Evolutionary conservation across 92 coral and sea anemone genomes (phyloP).

Genomic region (Palythoa grandis): DNA sequence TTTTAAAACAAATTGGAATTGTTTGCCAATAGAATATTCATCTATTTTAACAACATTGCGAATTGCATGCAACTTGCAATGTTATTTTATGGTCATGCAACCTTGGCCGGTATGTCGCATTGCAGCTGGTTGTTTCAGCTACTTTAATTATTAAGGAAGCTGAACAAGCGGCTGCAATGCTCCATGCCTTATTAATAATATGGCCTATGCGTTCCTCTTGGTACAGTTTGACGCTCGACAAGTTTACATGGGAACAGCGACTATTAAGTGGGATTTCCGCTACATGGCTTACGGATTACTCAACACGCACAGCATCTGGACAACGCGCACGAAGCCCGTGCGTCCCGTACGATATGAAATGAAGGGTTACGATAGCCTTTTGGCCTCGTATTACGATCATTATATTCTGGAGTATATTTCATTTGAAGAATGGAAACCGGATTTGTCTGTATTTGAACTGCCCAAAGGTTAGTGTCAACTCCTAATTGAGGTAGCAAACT

Average conservation of each 20-base stretch:
- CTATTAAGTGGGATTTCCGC: conserved; percentile 87
- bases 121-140: too few relatives aligned
- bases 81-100: too few relatives aligned
- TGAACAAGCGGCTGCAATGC: too few relatives aligned
- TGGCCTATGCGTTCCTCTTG: too few relatives aligned
- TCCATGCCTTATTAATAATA: too few relatives aligned
- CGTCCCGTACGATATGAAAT: conserved; percentile 96
- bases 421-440: conserved; percentile 96
- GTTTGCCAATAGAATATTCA: too few relatives aligned
- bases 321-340: conserved; percentile 77
- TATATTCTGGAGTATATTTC: conserved; percentile 92
- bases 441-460: conserved; percentile 74
- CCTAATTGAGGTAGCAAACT: too few relatives aligned
- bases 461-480: conserved; percentile 74
- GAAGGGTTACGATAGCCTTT: conserved; percentile 95
- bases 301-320: conserved; percentile 84
- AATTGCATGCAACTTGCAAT: too few relatives aligned
- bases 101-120: too few relatives aligned
- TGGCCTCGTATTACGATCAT: conserved; percentile 91
- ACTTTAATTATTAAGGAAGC: too few relatives aligned
- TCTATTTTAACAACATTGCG: too few relatives aligned
- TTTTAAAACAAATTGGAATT: too few relatives aligned
- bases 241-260: conserved; percentile 86
- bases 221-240: conserved; percentile 72
- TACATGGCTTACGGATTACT: conserved; percentile 82